Evolutionary conservation across 2,797 vertebrate species (phyloP).

Genomic region (Urosaurus nigricauda): DNA sequence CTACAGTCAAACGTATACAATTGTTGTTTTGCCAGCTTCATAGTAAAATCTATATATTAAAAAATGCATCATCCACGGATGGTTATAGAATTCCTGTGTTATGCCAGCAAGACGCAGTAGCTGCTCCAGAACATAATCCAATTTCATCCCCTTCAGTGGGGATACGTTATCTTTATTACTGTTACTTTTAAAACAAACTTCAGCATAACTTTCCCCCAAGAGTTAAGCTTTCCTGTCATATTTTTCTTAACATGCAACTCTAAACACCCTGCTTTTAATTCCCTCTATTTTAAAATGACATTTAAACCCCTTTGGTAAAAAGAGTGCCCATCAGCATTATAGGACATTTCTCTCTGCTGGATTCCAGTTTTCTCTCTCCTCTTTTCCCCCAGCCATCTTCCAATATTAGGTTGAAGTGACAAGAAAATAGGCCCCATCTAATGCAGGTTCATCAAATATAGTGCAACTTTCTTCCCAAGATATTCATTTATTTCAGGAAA

Average conservation of each 20-base stretch:
- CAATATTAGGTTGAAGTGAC: conserved; percentile 52
- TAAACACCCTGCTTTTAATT: conserved; percentile 31
- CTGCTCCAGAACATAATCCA: background rate
- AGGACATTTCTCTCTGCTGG: background rate
- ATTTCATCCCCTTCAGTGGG: conserved; percentile 13
- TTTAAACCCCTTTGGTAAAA: conserved; percentile 21
- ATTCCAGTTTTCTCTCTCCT: background rate
- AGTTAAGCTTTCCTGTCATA: conserved; percentile 9
- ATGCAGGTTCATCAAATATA: conserved; percentile 32
- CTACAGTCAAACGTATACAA: conserved; percentile 19
- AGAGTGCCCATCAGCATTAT: conserved; percentile 50
- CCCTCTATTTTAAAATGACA: conserved; percentile 42
- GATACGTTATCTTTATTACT: conserved; percentile 44
- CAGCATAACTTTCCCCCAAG: conserved; percentile 3
- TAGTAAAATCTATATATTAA: no score
- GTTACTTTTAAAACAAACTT: conserved; percentile 31
- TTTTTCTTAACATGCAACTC: conserved; percentile 7
- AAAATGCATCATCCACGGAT: background rate
- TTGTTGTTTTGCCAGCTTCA: conserved; percentile 1
- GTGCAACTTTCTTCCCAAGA: background rate
- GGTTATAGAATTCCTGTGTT: conserved; percentile 1
- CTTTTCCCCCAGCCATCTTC: background rate
- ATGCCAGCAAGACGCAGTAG: background rate
- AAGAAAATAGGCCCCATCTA: background rate
- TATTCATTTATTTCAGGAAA: background rate